Base-by-base conservation (phyloP, 2,797 vertebrate species). In the Lepilemur septentrionalis region DNA sequence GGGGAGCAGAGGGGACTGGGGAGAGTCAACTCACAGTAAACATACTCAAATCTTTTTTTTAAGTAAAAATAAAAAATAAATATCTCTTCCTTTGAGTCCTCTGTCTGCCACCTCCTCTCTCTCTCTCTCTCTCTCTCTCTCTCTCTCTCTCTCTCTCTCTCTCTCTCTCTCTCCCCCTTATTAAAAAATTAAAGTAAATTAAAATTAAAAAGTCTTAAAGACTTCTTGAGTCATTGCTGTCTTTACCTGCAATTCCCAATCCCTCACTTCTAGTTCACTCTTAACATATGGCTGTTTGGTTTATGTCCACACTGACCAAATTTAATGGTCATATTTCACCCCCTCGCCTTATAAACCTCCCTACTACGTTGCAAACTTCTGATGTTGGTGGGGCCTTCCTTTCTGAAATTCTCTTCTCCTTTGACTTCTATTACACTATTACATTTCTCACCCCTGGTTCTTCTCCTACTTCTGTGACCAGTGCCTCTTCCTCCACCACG, bases 1-100 rank as follows among this genome's bases (percentile, higher is more conserved):
- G 18, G 5, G 5, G 5, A 7, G 12, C 1, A 4, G 2, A 11
- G 0, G 3, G 50, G 2, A 0, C 22, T 8, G 41, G 13, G 12
- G 43, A 17, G 25, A 43, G 15, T n/a, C 46, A 55, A 5, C 28
- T 14, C 46, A 81, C 18, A 67, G n/a, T n/a, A 79, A 78, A 89
- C 61, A 88, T 28, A 73, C 11, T 30, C 32, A 65, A n/a, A 35
- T 50, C 18, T 61, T n/a, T 87, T 78, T 35, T 14, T n/a, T 72
- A 2, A 41, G 46, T 46, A 20, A 41, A 95, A 94, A 55, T 84
- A 41, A 9, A 52, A n/a, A 89, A 48, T n/a, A 35, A 87, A 30
- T 55, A 7, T 69, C 22, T 79, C n/a, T 87, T 92, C 14, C n/a
- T 92, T 14, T 87, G 43, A 92, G 55, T 48, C n/a, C 43, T 57